Evolutionary conservation across 2,888 invertebrate species (phyloP).

Genomic region (Malachius bipustulatus): DNA sequence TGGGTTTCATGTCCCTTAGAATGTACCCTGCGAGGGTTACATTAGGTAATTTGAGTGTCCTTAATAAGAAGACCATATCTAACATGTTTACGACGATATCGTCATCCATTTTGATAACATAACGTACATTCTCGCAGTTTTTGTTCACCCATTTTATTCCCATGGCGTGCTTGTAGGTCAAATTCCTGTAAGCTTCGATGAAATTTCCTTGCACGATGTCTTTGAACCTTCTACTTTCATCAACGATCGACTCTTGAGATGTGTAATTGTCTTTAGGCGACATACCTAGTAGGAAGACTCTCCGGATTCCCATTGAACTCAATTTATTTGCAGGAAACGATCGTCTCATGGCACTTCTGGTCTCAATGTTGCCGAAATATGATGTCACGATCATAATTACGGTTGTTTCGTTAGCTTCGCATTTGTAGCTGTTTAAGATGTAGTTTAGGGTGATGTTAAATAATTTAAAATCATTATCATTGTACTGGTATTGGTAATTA

Average conservation of each 20-base stretch:
- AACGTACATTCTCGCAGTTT: conserved; percentile 49
- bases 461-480: conserved; percentile 19
- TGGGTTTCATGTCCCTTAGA: conserved; percentile 49
- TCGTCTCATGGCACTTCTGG: conserved; percentile 56
- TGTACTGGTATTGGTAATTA: too few relatives aligned
- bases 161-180: conserved; percentile 76
- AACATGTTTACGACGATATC: conserved; percentile 64
- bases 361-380: conserved; percentile 58
- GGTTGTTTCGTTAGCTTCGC: conserved; percentile 21
- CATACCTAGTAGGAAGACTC: conserved; percentile 59
- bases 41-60: conserved; percentile 29
- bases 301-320: conserved; percentile 43
- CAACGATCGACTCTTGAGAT: conserved; percentile 44
- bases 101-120: conserved; percentile 70
- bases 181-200: conserved; percentile 61
- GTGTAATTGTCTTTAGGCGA: conserved; percentile 41
- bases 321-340: conserved; percentile 50
- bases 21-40: conserved; percentile 53
- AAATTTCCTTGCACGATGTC: conserved; percentile 71
- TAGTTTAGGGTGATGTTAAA: conserved; percentile 27
- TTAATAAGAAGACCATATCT: conserved; percentile 40
- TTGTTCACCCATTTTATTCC: conserved; percentile 61
- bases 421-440: conserved; percentile 22
- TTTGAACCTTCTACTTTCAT: conserved; percentile 51
- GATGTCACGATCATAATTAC: conserved; percentile 57